A percentile compares a stretch with the other conserved stretches of the same genome.
These are phyloP conservation scores for Apis mellifera DNA, from an alignment of 1,140 invertebrate genomes.

Conservation along the genomic window DNA sequence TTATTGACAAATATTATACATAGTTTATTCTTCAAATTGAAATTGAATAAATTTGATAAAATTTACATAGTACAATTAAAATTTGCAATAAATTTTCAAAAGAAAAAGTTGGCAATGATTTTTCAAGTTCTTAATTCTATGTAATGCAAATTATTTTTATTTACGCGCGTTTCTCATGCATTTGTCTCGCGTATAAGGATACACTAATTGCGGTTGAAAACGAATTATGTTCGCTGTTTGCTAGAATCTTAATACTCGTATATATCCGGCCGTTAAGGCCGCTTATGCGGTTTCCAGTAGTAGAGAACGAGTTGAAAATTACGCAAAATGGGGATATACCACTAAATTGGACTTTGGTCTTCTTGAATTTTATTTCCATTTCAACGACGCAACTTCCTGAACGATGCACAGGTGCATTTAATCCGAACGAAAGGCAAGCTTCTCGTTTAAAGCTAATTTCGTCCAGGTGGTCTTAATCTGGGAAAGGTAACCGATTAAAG, in stretches of 20 bases:
- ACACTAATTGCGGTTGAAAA: background rate
- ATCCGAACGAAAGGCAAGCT: slow-evolving; percentile 16
- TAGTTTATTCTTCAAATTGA: too few relatives aligned
- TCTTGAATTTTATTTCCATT: slow-evolving; percentile 9
- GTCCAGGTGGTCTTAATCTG: slow-evolving; percentile 11
- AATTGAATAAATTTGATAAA: too few relatives aligned
- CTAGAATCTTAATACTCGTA: background rate
- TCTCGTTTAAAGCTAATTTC: slow-evolving; percentile 5
- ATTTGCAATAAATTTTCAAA: too few relatives aligned
- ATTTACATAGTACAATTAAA: too few relatives aligned
- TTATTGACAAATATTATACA: too few relatives aligned
- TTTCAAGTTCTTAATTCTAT: too few relatives aligned
- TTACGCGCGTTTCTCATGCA: too few relatives aligned
- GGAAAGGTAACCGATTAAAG: background rate
- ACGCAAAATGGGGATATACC: slow-evolving; percentile 3
- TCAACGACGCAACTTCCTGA: slow-evolving; percentile 1
- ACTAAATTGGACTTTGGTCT: background rate
- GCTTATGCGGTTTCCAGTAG: background rate
- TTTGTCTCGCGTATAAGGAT: background rate
- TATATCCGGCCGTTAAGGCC: background rate
- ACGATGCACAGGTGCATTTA: slow-evolving; percentile 9
- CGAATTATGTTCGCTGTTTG: background rate
- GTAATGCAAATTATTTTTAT: too few relatives aligned
- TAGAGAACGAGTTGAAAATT: background rate
- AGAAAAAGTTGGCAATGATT: too few relatives aligned